phyloP scores from a whole-genome alignment of 2,113 vertebrate genomes.

The Ammodramus savannarum region DNA sequence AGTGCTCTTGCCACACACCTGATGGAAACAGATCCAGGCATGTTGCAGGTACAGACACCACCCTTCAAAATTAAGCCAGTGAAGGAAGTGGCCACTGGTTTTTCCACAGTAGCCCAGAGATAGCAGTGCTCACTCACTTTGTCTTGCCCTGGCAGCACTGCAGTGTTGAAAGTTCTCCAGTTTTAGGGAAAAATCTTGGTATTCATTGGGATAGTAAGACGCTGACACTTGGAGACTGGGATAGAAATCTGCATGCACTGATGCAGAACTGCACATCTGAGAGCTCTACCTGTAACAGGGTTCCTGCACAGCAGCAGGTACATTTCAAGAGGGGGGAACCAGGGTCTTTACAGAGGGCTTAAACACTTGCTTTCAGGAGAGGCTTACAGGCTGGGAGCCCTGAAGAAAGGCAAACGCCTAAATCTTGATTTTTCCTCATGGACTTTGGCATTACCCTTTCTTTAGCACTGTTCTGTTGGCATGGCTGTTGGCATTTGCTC shows the following conservation, averaged over 20 bases:
- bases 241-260: neutral
- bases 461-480: neutral
- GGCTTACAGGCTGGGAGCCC: neutral
- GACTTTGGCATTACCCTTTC: neutral
- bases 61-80: neutral
- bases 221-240: neutral
- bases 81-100: neutral
- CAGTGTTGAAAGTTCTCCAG: neutral
- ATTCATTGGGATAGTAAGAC: neutral
- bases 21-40: neutral
- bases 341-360: neutral
- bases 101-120: neutral
- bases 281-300: rapidly evolving
- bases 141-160: neutral
- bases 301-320: neutral
- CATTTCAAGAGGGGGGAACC: neutral
- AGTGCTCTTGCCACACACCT: neutral
- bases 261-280: neutral
- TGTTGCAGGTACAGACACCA: neutral
- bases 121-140: rapidly evolving
- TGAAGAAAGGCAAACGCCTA: neutral
- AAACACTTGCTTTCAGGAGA: neutral
- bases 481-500: neutral
- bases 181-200: neutral
- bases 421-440: neutral